Percentiles rank a stretch among this genome's conserved stretches.
phyloP scores from a whole-genome alignment of 1,140 invertebrate species.

The Phymorhynchus buccinoides region DNA sequence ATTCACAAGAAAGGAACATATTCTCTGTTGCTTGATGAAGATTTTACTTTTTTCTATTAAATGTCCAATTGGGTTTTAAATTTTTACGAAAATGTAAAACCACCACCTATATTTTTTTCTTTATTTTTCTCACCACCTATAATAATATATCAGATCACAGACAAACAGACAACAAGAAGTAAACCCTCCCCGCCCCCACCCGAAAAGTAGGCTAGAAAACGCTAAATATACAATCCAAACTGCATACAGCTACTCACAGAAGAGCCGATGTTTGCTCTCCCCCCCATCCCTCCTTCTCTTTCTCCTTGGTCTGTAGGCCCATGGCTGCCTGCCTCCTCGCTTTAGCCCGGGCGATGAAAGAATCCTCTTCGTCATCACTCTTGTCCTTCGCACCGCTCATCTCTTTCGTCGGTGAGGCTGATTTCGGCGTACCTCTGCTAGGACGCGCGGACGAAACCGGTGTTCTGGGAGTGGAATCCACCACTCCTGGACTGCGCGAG shows the following conservation, averaged over 20 bases:
- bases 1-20: too few relatives aligned
- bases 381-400: neutral
- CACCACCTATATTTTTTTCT: too few relatives aligned
- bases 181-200: too few relatives aligned
- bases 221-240: neutral
- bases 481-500: slow-evolving; percentile 32
- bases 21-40: too few relatives aligned
- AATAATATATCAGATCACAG: too few relatives aligned
- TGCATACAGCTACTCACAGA: neutral
- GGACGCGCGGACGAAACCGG: slow-evolving; percentile 25
- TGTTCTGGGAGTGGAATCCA: slow-evolving; percentile 35
- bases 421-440: neutral
- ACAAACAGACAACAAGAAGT: too few relatives aligned
- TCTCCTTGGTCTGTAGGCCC: slow-evolving; percentile 25
- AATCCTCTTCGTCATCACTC: slow-evolving; percentile 43
- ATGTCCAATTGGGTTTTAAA: too few relatives aligned
- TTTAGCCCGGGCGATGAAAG: slow-evolving; percentile 42
- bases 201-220: too few relatives aligned
- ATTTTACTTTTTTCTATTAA: too few relatives aligned
- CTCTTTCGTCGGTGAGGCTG: slow-evolving; percentile 22
- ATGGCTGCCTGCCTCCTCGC: slow-evolving; percentile 41
- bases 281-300: neutral
- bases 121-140: too few relatives aligned
- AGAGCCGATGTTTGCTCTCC: neutral
- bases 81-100: too few relatives aligned